These are phyloP conservation scores for Cinclus mexicanus DNA, from an alignment of 2,113 vertebrate species.

Conservation along the genomic window DNA sequence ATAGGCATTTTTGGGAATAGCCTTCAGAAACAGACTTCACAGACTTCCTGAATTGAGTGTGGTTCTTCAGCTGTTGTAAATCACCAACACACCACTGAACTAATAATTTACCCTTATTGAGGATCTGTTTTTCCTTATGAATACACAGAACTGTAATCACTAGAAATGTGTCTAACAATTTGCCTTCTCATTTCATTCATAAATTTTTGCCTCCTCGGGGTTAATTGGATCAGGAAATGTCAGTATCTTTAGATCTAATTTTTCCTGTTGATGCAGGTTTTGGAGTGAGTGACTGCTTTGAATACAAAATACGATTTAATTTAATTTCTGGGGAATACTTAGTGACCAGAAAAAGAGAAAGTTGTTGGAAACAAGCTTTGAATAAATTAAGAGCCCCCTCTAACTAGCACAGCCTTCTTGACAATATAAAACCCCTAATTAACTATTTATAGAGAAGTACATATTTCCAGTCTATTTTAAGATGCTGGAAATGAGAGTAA, in stretches of 20 bases:
- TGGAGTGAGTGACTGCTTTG: not conserved
- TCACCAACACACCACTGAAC: not conserved
- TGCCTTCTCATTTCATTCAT: slow-evolving; percentile 19
- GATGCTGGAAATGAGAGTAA: slow-evolving; percentile 17
- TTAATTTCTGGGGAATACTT: slow-evolving; percentile 27
- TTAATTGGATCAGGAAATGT: slow-evolving; percentile 41
- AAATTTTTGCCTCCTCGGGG: slow-evolving; percentile 17
- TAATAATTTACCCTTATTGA: not conserved
- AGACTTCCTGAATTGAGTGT: not conserved
- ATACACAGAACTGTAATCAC: not conserved
- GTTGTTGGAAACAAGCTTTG: slow-evolving; percentile 16
- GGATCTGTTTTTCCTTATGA: not conserved
- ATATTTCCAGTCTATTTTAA: slow-evolving; percentile 50
- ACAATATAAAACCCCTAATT: not conserved
- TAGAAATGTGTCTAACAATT: slow-evolving; percentile 3
- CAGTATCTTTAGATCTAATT: slow-evolving; percentile 24
- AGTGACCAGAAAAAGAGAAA: slow-evolving; percentile 18
- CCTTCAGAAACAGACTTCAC: not conserved
- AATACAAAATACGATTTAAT: not conserved
- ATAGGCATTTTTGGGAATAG: not conserved
- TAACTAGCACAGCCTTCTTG: not conserved
- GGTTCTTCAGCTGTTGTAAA: not conserved
- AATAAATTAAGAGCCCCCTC: not conserved
- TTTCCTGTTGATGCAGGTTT: slow-evolving; percentile 11
- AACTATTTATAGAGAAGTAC: slow-evolving; percentile 49